phyloP scores from a whole-genome alignment of 1,140 invertebrate genomes.

The Drosophila ogumai region DNA sequence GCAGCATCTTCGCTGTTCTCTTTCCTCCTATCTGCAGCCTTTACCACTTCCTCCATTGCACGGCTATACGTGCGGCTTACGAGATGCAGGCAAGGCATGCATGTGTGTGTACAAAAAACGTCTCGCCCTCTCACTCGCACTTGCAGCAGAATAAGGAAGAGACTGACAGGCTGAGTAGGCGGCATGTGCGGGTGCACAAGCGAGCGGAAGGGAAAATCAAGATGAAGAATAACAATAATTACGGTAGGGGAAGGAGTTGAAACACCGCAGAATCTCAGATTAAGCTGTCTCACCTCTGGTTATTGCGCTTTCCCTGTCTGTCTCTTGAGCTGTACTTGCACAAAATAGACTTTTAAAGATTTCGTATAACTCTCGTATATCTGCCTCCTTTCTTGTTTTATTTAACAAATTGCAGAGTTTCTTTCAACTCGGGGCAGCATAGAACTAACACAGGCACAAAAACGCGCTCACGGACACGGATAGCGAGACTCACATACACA shows the following conservation, averaged over 20 bases:
- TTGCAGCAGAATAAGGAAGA: conserved; percentile 17
- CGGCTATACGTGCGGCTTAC: conserved; percentile 28
- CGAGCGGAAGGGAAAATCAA: conserved; percentile 12
- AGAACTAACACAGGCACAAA: conserved; percentile 21
- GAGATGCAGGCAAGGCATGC: neutral
- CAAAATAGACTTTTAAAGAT: neutral
- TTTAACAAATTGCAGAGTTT: conserved; percentile 24
- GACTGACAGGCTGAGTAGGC: conserved; percentile 23
- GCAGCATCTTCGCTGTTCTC: conserved; percentile 18
- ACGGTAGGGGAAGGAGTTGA: conserved; percentile 10
- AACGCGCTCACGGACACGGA: conserved; percentile 10
- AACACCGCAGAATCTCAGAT: conserved; percentile 2
- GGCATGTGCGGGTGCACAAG: conserved; percentile 24
- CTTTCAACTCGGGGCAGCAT: conserved; percentile 15
- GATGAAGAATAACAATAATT: conserved; percentile 43
- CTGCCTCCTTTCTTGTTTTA: conserved; percentile 4
- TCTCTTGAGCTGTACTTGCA: conserved; percentile 5
- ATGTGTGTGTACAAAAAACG: conserved; percentile 3
- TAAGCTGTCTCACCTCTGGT: conserved; percentile 3
- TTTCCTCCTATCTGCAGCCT: conserved; percentile 18
- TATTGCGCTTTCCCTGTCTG: neutral
- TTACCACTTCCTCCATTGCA: conserved; percentile 45
- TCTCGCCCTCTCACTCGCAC: conserved; percentile 7
- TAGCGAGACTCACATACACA: conserved; percentile 16
- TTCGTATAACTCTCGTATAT: neutral